Base-by-base conservation (phyloP, 2,797 vertebrate species). In the Sphenodon punctatus region DNA sequence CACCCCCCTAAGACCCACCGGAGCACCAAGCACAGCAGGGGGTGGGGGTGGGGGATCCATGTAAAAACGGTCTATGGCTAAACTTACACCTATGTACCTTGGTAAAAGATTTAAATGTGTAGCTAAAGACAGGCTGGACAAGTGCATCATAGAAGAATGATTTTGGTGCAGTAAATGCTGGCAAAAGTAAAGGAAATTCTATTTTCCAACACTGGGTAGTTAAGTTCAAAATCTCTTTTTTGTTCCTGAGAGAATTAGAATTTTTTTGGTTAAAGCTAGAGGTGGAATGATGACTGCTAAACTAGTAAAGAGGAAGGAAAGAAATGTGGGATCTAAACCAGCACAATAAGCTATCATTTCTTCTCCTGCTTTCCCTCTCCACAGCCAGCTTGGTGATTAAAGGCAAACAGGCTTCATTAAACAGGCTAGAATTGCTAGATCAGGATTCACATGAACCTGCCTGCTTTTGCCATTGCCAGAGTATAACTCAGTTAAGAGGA, bases 361-460 rank as follows among this genome's bases (percentile, higher is more conserved):
- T 91, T 84, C 68, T 67, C 39, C 65, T 85, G 68, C 22, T 83
- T 78, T 85, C 90, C 83, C 90, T 88, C 92, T 78, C 79, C 78
- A 63, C 12, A 85, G 78, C 63, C 81, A 80, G n/a, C n/a, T n/a
- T n/a, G n/a, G n/a, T n/a, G 85, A 87, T 79, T 81, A 88, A 83
- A 85, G 78, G 86, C 77, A 63, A 85, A 88, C 59, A 68, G 77
- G 65, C 41, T 68, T 67, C 68, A 85, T 75, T 84, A 89, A 91
- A 91, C 89, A 75, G n/a, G 78, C 27, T 85, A 77, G 68, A 83
- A 85, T 61, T 64, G 78, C 70, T 85, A 83, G 90, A 88, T 82
- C 80, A 88, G 76, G 38, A 65, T 70, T 88, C 70, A 48, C 80
- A 67, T 71, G 76, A 86, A 65, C 3, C 2, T 60, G 76, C 87